Base-by-base conservation (phyloP, 2,888 invertebrate genomes). In the Ctena decussata region DNA sequence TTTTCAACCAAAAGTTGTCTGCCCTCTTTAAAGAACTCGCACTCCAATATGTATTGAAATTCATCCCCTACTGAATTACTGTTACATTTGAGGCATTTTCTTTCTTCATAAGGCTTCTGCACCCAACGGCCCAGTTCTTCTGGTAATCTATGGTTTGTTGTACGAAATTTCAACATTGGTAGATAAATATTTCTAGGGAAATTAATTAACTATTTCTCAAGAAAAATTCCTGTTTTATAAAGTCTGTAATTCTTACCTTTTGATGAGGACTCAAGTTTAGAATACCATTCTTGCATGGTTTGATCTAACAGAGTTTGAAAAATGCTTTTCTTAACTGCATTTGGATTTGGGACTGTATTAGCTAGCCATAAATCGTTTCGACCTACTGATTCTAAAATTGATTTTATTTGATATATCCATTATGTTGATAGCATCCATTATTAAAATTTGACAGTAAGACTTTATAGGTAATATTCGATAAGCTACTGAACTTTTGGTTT, bases 61-160 rank as follows among this genome's bases (percentile, higher is more conserved):
- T 77, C 77, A 5, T 35, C 39, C 11, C 65, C 77, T 15, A 65
- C 30, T 3, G 27, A 15, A 44, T 77, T 27, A 3, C 12, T 41
- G 15, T 60, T 30, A 41, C 77, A 77, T 5, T 27, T 39, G 12
- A 44, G 32, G 30, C 77, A 77, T 27, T 65, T 65, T 30, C 77
- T 39, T 69, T 77, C 77, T 15, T 27, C 41, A 30, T 30, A 44
- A 3, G 44, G 44, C 21, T n/a, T 69, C 2, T 24, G 30, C 27
- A 65, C 69, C 21, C 41, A 77, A 27, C 77, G 3, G 0, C 65
- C 77, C 11, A 44, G 41, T 69, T 77, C 65, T 11, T 65, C 30
- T 0, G 46, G 77, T 2, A 77, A 30, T 18, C 24, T 77, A 21
- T 77, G 69, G 35, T 37, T 74, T 30, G 65, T 41, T 2, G 77